Conservation (phyloP, 2,797 vertebrate species). For the Myripristis murdjan region DNA sequence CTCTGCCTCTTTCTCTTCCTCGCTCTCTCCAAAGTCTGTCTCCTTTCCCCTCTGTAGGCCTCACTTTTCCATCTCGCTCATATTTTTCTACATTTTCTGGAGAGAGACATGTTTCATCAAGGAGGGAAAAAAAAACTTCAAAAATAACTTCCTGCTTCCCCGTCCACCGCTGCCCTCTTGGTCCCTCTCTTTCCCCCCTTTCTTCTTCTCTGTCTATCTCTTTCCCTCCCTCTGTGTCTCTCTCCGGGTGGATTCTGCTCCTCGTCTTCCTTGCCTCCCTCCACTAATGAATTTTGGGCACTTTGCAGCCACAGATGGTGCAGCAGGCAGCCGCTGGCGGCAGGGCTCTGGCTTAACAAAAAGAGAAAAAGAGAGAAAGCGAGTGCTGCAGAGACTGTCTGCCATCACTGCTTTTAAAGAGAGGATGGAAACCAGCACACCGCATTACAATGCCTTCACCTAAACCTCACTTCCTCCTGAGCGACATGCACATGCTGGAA, state of each 20-base stretch:
- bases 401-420: slow-evolving; percentile 62
- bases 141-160: slow-evolving; percentile 35
- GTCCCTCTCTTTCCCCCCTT: background rate
- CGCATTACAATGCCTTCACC: slow-evolving; percentile 26
- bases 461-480: slow-evolving; percentile 15
- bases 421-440: slow-evolving; percentile 27
- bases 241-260: slow-evolving; percentile 55
- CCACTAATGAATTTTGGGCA: slow-evolving; percentile 79
- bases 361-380: slow-evolving; percentile 9
- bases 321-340: slow-evolving; percentile 68
- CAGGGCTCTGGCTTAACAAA: slow-evolving; percentile 58
- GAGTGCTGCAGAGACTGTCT: slow-evolving; percentile 54
- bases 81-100: slow-evolving; percentile 24
- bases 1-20: slow-evolving; percentile 5
- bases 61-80: background rate
- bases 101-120: slow-evolving; percentile 56
- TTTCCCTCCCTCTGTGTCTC: slow-evolving; percentile 32
- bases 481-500: slow-evolving; percentile 12
- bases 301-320: slow-evolving; percentile 79
- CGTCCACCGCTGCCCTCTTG: slow-evolving; percentile 16
- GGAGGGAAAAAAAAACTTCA: slow-evolving; percentile 52
- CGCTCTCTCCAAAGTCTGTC: slow-evolving; percentile 1
- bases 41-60: too few species aligned
- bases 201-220: slow-evolving; percentile 9
- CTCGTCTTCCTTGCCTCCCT: slow-evolving; percentile 58